Conservation (phyloP, 2,797 vertebrate genomes). For the Sebastes itinus region DNA sequence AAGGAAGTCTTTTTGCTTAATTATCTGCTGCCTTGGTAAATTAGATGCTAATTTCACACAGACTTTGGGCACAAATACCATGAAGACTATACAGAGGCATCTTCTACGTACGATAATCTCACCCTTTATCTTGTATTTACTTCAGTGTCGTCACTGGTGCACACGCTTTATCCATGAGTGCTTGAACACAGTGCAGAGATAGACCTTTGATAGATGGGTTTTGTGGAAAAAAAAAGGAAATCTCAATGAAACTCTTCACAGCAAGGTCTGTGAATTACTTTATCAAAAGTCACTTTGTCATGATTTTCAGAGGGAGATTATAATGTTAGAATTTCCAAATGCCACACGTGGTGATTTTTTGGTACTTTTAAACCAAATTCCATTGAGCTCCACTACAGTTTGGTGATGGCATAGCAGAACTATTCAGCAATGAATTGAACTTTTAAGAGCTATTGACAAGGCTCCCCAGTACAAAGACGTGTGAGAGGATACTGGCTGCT, state of each 20-base stretch:
- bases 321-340: background rate
- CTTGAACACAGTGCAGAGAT: background rate
- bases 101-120: background rate
- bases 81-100: background rate
- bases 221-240: background rate
- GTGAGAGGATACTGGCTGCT: background rate
- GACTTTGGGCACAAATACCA: background rate
- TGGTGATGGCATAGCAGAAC: background rate
- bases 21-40: conserved; percentile 37
- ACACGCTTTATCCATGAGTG: background rate
- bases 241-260: background rate
- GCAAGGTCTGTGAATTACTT: background rate
- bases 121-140: background rate
- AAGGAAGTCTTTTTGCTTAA: conserved; percentile 29
- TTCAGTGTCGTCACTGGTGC: background rate
- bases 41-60: conserved; percentile 35
- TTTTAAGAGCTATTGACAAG: background rate
- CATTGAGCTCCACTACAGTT: background rate
- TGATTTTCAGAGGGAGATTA: background rate
- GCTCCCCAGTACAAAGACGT: background rate
- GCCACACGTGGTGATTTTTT: background rate
- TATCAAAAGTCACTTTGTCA: background rate
- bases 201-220: background rate
- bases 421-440: background rate
- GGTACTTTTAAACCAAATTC: background rate